A percentile compares a stretch with the other conserved stretches of the same genome.
phyloP scores from a whole-genome alignment of 2,797 vertebrate species.

The Alfaro cultratus region DNA sequence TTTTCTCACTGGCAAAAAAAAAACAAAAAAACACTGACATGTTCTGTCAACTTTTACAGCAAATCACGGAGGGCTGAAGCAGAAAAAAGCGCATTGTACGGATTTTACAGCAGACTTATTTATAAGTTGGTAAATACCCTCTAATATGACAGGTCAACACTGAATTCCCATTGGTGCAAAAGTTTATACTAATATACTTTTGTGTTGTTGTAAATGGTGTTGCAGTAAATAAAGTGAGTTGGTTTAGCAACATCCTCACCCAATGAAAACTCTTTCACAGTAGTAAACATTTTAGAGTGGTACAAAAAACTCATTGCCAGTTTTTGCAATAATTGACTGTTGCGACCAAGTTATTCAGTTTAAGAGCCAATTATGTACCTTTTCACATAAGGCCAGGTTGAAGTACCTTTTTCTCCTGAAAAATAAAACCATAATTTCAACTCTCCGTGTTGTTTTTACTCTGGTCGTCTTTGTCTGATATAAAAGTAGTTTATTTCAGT shows the following conservation, averaged over 20 bases:
- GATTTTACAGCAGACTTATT: conserved; percentile 23
- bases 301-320: not conserved
- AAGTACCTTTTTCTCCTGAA: not conserved
- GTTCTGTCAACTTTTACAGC: conserved; percentile 41
- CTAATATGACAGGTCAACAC: conserved; percentile 11
- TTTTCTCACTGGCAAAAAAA: conserved; percentile 34
- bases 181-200: not conserved
- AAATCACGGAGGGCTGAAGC: conserved; percentile 42
- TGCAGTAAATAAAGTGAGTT: not conserved
- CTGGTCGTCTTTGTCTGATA: not conserved
- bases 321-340: not conserved
- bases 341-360: not conserved
- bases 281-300: not conserved
- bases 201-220: not conserved
- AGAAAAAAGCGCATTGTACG: conserved; percentile 10
- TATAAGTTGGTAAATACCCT: conserved; percentile 17
- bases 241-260: not conserved
- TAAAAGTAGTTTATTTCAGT: not conserved
- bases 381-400: not conserved
- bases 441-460: not conserved
- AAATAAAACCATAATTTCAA: not conserved
- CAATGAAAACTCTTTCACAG: not conserved
- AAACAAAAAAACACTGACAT: not conserved
- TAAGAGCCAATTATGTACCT: not conserved
- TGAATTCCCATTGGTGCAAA: not conserved